Evolutionary conservation across 2,113 vertebrate species (phyloP).

Genomic region (Oreocharis arfaki): DNA sequence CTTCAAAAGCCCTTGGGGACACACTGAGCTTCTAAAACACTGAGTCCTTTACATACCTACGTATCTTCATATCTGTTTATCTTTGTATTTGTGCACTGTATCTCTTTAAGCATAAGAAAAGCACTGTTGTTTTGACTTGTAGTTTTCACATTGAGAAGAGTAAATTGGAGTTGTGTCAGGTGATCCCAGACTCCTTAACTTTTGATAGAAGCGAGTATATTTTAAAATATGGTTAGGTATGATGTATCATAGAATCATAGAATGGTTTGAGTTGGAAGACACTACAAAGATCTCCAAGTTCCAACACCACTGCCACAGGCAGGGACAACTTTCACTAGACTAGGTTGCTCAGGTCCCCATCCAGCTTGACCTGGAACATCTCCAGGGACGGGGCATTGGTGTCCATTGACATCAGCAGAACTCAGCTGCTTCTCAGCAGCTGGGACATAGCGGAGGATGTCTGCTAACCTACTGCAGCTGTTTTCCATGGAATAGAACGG

Average conservation of each 20-base stretch:
- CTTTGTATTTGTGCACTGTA: neutral
- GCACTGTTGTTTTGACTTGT: neutral
- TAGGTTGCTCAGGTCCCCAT: neutral
- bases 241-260: neutral
- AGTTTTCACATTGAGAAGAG: neutral
- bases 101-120: neutral
- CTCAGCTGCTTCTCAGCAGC: neutral
- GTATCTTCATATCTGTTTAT: neutral
- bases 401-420: neutral
- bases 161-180: neutral
- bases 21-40: neutral
- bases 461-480: neutral
- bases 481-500: neutral
- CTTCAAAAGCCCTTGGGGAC: neutral
- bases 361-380: neutral
- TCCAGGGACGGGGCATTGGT: neutral
- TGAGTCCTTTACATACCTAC: neutral
- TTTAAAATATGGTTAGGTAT: neutral
- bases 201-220: neutral
- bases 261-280: neutral
- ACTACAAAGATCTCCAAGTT: neutral
- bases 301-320: neutral
- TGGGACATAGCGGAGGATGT: neutral
- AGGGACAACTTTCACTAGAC: neutral
- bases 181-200: neutral